phyloP scores from a whole-genome alignment of 2,888 invertebrate genomes.

The Stenurella melanura region DNA sequence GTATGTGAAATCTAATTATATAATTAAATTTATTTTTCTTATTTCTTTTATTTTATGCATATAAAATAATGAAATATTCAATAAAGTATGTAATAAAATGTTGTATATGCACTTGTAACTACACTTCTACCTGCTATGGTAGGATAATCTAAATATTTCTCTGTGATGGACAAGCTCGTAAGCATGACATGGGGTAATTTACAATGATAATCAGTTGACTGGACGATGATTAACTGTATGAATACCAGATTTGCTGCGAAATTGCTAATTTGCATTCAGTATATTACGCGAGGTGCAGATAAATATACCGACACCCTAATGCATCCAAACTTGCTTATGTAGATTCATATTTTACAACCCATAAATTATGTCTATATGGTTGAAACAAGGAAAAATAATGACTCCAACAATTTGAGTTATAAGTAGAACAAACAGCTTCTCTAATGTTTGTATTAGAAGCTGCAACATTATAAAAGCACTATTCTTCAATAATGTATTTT shows the following conservation, averaged over 20 bases:
- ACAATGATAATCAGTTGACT: constrained; percentile 73
- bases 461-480: too few relatives aligned
- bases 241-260: constrained; percentile 73
- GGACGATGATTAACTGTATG: constrained; percentile 74
- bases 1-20: too few relatives aligned
- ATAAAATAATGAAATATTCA: neutral
- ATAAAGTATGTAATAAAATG: neutral
- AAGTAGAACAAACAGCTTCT: neutral
- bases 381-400: neutral
- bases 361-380: constrained; percentile 36
- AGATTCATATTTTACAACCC: constrained; percentile 46
- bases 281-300: constrained; percentile 51
- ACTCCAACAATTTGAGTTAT: neutral
- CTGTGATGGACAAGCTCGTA: constrained; percentile 52
- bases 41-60: too few relatives aligned
- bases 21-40: too few relatives aligned
- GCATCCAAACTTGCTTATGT: constrained; percentile 46
- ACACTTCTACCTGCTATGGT: neutral
- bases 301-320: constrained; percentile 49
- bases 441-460: neutral
- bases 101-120: neutral
- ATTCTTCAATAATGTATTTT: too few relatives aligned
- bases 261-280: constrained; percentile 70
- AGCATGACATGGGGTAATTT: constrained; percentile 67
- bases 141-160: constrained; percentile 50